Evolutionary conservation across 2,113 vertebrate species (phyloP).

Genomic region (Raphicerus campestris): DNA sequence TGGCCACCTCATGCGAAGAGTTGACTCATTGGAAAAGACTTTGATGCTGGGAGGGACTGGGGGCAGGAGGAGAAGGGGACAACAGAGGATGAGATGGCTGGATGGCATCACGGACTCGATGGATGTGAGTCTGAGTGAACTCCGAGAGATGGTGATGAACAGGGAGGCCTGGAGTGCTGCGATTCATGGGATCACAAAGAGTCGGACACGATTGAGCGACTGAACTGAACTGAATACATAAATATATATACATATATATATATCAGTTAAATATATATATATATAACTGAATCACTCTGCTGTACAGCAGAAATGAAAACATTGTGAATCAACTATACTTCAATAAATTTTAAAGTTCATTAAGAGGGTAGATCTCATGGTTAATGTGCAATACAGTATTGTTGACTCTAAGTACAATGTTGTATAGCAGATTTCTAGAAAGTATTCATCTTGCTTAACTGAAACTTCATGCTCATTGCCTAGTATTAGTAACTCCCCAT

Average conservation of each 20-base stretch:
- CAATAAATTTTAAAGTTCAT: not conserved
- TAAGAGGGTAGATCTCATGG: not conserved
- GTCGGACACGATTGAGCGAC: no score
- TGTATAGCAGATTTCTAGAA: not conserved
- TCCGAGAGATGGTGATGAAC: no score
- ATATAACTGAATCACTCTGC: not conserved
- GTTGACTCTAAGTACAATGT: not conserved
- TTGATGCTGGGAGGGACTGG: no score
- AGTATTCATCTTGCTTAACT: not conserved
- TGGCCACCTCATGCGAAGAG: no score
- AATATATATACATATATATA: not conserved
- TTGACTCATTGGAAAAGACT: no score
- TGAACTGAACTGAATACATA: not conserved
- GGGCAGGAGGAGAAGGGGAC: no score
- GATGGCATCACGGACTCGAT: no score
- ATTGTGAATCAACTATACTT: not conserved
- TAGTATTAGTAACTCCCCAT: not conserved
- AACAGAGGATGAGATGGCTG: no score
- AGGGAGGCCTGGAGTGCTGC: no score
- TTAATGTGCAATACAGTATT: not conserved
- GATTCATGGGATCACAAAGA: no score
- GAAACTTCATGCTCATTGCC: not conserved
- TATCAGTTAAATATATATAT: not conserved
- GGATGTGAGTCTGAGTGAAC: no score
- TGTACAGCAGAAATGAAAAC: not conserved